A percentile compares a stretch with the other conserved stretches of the same genome.
These are phyloP conservation scores for Cyrtodaria siliqua DNA, from an alignment of 2,888 invertebrate species.

Conservation along the genomic window DNA sequence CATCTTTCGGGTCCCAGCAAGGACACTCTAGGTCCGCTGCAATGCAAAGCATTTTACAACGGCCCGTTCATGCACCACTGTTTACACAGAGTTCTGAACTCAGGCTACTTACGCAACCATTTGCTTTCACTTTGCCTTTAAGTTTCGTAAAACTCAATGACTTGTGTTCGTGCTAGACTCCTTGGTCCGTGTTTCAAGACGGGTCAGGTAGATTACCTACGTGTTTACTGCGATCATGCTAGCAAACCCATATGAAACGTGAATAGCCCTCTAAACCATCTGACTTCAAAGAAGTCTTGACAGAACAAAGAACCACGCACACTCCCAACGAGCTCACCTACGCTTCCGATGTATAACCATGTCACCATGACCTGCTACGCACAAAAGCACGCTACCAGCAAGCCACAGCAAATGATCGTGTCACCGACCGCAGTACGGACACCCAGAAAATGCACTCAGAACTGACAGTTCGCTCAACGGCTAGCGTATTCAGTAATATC, in stretches of 20 bases:
- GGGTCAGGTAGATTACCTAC: slow-evolving; percentile 87
- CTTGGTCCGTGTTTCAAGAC: slow-evolving; percentile 93
- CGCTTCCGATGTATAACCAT: slow-evolving; percentile 36
- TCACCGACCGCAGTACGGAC: slow-evolving; percentile 72
- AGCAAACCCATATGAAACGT: no score
- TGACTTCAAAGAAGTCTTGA: no score
- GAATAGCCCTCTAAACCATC: no score
- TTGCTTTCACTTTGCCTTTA: slow-evolving; percentile 91
- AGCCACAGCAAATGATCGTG: slow-evolving; percentile 70
- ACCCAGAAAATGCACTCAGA: slow-evolving; percentile 86
- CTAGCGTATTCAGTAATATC: slow-evolving; percentile 53
- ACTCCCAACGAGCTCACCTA: no score
- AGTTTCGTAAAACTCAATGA: slow-evolving; percentile 89
- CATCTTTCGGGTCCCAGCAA: slow-evolving; percentile 91
- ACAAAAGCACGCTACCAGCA: slow-evolving; percentile 33
- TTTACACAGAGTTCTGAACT: slow-evolving; percentile 57
- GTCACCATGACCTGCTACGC: slow-evolving; percentile 26
- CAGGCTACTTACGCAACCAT: slow-evolving; percentile 86
- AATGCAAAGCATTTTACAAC: slow-evolving; percentile 83
- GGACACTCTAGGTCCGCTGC: slow-evolving; percentile 88
- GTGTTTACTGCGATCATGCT: slow-evolving; percentile 52
- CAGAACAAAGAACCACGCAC: no score
- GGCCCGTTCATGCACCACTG: slow-evolving; percentile 88
- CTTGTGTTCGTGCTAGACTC: slow-evolving; percentile 91
- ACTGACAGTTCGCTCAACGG: slow-evolving; percentile 87